Conservation (phyloP, 2,888 invertebrate genomes). For the Lissocephala sabroskyi region DNA sequence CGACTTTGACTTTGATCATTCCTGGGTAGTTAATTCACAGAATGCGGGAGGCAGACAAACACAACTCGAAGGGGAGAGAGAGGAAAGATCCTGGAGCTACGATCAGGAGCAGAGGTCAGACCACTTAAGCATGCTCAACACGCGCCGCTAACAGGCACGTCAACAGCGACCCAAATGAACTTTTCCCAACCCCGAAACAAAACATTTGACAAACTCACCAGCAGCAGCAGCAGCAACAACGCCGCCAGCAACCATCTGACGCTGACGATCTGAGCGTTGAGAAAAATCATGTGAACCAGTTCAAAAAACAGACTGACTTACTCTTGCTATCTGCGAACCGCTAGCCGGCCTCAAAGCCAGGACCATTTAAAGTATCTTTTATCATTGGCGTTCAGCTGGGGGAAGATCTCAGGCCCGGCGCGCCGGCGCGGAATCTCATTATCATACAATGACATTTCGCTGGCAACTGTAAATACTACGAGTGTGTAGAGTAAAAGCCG, state of each 20-base stretch:
- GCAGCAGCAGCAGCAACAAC: conserved; percentile 2
- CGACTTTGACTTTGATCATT: background rate
- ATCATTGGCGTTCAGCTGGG: conserved; percentile 63
- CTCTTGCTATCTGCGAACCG: conserved; percentile 37
- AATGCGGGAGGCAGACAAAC: conserved; percentile 20
- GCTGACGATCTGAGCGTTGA: conserved; percentile 53
- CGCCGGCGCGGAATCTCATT: conserved; percentile 40
- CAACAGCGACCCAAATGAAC: conserved; percentile 52
- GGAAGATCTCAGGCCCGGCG: conserved; percentile 45
- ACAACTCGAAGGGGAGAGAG: background rate
- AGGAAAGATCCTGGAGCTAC: no score
- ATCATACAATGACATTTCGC: conserved; percentile 63
- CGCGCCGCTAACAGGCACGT: conserved; percentile 34
- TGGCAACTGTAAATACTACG: conserved; percentile 68
- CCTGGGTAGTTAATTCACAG: conserved; percentile 39
- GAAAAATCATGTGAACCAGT: conserved; percentile 59
- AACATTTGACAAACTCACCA: conserved; percentile 49
- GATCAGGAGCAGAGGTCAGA: conserved; percentile 8
- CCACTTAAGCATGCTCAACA: conserved; percentile 47
- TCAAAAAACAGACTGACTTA: conserved; percentile 35
- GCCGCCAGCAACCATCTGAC: conserved; percentile 30
- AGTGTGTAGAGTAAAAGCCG: conserved; percentile 77
- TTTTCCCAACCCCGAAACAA: conserved; percentile 47
- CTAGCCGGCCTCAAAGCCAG: conserved; percentile 52
- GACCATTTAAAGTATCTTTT: conserved; percentile 60